Evolutionary conservation across 2,113 vertebrate genomes (phyloP), one percentile per base, ranked within the genome.

Genomic region (Falco punctatus): DNA sequence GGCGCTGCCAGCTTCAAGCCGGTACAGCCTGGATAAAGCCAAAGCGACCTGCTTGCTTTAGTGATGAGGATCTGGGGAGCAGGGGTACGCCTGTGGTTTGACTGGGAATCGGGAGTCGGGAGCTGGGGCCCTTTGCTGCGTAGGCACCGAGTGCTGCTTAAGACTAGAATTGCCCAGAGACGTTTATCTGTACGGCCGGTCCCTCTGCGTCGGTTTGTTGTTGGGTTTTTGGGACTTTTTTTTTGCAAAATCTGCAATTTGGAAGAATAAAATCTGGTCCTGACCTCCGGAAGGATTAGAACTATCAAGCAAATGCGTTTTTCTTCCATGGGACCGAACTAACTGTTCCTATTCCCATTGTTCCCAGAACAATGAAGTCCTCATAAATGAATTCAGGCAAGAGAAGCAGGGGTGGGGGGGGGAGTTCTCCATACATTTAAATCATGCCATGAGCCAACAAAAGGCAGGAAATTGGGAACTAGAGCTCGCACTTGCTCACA

Each of bases 251-350:
- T 95, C 91, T 95, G 95, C 96, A 94, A 11, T 95, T 96, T 90
- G 71, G 84, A 90, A 96, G 96, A 92, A 94, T 73, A 83, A 95
- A 96, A 94, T 81, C 85, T 87, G 89, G 17, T 96, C 72, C 93
- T 96, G 96, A 97, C 96, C 97, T 97, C 97, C 93, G 95, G 97
- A 97, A 97, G 94, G 96, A 95, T 91, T 89, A 90, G 93, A 95
- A 88, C 97, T 88, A 96, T 96, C 91, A 91, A 92, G 94, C 94
- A 80, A 94, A 95, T 26, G 91, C 66, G 10, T 95, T 97, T 97
- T 88, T 97, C 96, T 97, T 96, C 96, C 96, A 92, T 97, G 96
- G 92, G 96, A 96, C 96, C 44, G 83, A 97, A 96, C 96, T 98
- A 33, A 81, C 94, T 97, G 97, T 96, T 92, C 89, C 85, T 40